Evolutionary conservation across 2,797 vertebrate genomes (phyloP).

Genomic region (Molossus molossus): DNA sequence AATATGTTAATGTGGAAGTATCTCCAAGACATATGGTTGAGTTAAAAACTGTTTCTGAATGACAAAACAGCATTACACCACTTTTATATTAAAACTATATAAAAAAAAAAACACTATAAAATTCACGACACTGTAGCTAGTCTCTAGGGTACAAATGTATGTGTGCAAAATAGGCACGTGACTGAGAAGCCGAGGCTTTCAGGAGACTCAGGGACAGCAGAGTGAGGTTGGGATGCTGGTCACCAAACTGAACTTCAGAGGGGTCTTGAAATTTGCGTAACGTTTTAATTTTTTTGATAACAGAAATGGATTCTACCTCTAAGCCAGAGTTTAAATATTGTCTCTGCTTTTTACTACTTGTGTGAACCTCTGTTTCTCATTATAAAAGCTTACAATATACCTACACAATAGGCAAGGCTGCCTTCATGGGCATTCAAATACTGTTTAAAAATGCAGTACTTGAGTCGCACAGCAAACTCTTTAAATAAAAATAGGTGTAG

Average conservation of each 20-base stretch:
- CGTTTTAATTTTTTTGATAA: neutral
- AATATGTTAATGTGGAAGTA: neutral
- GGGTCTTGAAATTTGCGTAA: neutral
- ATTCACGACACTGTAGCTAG: neutral
- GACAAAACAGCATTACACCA: neutral
- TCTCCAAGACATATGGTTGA: neutral
- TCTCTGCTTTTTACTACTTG: neutral
- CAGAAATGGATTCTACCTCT: neutral
- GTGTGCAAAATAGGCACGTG: neutral
- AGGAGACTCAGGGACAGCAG: neutral
- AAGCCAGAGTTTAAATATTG: neutral
- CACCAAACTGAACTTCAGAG: neutral
- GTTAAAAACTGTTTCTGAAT: conserved; percentile 59
- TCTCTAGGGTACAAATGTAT: neutral
- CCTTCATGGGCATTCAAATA: neutral
- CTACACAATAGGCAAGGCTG: neutral
- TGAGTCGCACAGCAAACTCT: neutral
- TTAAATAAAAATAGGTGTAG: neutral
- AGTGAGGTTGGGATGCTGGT: neutral
- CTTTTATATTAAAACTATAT: conserved; percentile 38
- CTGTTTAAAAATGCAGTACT: neutral
- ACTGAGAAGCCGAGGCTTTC: neutral
- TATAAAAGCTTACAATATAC: neutral
- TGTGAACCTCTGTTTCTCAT: neutral
- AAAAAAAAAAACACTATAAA: neutral